phyloP scores from a whole-genome alignment of 2,113 vertebrate species.

The Rhinolophus ferrumequinum region DNA sequence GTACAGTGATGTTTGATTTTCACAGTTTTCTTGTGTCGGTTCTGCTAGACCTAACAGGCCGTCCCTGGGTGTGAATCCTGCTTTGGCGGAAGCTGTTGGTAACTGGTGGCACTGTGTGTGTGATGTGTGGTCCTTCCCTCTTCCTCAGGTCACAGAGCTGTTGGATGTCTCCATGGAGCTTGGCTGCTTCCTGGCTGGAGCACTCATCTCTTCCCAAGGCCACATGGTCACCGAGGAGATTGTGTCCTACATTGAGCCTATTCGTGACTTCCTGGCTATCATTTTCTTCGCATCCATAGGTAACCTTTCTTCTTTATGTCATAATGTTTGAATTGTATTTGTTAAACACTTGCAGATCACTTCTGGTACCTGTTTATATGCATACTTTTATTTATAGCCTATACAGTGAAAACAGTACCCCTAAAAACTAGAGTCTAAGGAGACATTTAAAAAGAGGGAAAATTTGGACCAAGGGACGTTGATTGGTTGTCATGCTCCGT shows the following conservation, averaged over 20 bases:
- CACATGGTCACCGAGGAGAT: slow-evolving; percentile 94
- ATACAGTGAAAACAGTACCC: background rate
- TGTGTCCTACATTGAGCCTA: slow-evolving; percentile 93
- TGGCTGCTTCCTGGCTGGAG: slow-evolving; percentile 97
- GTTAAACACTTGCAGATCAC: background rate
- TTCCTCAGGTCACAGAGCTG: slow-evolving; percentile 92
- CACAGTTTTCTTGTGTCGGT: background rate
- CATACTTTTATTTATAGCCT: background rate
- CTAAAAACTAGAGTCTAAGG: background rate
- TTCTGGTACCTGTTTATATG: background rate
- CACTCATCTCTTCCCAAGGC: slow-evolving; percentile 96
- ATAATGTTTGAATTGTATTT: too few relatives aligned
- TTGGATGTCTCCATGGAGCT: slow-evolving; percentile 97
- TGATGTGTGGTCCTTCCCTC: background rate
- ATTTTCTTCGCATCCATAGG: slow-evolving; percentile 99
- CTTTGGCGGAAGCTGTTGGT: too few relatives aligned
- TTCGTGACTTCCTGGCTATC: slow-evolving; percentile 97
- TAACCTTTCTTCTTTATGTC: slow-evolving; percentile 78
- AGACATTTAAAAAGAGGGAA: background rate
- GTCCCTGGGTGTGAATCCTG: background rate
- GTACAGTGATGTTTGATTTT: background rate
- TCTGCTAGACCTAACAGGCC: background rate
- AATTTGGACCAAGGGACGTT: background rate
- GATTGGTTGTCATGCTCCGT: background rate
- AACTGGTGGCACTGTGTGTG: background rate